Evolutionary conservation across 64 coral and sea anemone genomes (phyloP).

Genomic region (Montipora capricornis): DNA sequence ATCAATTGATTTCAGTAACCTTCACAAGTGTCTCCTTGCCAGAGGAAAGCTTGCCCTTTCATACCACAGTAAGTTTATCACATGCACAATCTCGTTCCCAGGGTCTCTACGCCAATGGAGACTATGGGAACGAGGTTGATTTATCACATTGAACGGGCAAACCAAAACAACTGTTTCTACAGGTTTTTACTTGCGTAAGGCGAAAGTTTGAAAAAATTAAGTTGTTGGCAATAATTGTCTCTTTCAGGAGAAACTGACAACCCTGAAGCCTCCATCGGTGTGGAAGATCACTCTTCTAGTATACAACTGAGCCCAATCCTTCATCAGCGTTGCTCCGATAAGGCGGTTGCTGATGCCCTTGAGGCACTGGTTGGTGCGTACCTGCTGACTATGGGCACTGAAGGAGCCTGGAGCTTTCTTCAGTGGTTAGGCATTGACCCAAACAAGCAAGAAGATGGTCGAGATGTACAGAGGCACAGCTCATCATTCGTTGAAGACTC

Average conservation of each 20-base stretch:
- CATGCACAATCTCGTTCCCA: too few species aligned
- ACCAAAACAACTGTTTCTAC: too few species aligned
- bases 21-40: too few species aligned
- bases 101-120: too few species aligned
- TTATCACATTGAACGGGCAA: too few species aligned
- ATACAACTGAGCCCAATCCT: background rate
- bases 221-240: background rate
- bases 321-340: constrained; percentile 73
- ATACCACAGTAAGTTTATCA: too few species aligned
- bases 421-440: constrained; percentile 86
- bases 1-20: too few species aligned
- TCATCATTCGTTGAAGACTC: background rate
- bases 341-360: constrained; percentile 73
- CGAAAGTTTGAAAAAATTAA: background rate
- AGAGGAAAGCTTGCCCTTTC: too few species aligned
- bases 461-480: background rate
- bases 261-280: background rate
- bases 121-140: too few species aligned
- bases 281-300: background rate
- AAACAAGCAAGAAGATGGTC: background rate
- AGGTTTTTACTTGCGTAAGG: background rate
- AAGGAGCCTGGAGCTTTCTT: constrained; percentile 69
- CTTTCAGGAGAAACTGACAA: background rate
- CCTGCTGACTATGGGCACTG: constrained; percentile 56
- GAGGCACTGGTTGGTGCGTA: constrained; percentile 89